These are phyloP conservation scores for Limosa lapponica DNA, from an alignment of 2,797 vertebrate genomes.

Conservation along the genomic window DNA sequence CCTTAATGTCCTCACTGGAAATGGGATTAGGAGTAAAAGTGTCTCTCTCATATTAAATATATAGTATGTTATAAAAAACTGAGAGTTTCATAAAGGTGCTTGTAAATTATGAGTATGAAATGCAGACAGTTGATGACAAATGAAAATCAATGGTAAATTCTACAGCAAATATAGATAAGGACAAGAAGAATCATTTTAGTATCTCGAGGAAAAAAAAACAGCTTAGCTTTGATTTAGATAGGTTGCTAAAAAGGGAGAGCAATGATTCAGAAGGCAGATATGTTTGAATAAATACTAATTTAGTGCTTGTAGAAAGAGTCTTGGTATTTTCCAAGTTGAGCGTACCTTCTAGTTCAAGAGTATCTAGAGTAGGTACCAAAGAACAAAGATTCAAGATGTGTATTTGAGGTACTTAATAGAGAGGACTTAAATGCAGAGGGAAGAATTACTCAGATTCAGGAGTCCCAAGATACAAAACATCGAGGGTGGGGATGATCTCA, in stretches of 20 bases:
- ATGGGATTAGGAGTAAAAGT: background rate
- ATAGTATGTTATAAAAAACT: constrained; percentile 24
- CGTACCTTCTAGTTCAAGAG: background rate
- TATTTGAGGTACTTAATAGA: background rate
- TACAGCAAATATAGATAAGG: background rate
- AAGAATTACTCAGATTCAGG: background rate
- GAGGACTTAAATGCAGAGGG: background rate
- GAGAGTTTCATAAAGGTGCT: background rate
- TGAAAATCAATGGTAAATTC: constrained; percentile 21
- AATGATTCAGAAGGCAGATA: background rate
- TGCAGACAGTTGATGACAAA: background rate
- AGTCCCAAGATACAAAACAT: background rate
- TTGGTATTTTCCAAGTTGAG: background rate
- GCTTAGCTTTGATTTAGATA: background rate
- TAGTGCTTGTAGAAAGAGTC: background rate
- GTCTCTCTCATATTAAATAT: constrained; percentile 32
- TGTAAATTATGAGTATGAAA: constrained; percentile 32
- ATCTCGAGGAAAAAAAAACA: background rate
- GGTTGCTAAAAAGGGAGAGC: background rate
- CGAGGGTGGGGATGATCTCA: fast-evolving
- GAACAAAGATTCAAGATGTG: fast-evolving
- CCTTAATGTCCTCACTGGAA: constrained; percentile 14
- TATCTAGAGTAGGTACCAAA: background rate
- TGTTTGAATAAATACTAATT: background rate
- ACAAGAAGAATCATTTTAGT: background rate